A percentile compares a stretch with the other conserved stretches of the same genome.
These are phyloP conservation scores for Lathronympha strigana DNA, from an alignment of 2,888 invertebrate species.

Conservation along the genomic window DNA sequence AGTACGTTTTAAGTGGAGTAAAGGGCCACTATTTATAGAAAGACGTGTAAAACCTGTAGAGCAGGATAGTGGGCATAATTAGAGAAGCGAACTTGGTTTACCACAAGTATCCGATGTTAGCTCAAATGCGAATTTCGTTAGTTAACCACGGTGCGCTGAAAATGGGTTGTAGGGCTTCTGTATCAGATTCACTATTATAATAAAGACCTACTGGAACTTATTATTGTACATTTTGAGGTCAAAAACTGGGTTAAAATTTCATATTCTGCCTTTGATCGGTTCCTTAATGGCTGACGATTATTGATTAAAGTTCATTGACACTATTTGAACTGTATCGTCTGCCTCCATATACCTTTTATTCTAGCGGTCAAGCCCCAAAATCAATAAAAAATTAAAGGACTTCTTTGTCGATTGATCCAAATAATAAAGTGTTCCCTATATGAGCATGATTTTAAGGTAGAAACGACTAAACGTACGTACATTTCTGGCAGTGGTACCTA, in stretches of 20 bases:
- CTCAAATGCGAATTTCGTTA: constrained; percentile 29
- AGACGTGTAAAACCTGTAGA: constrained; percentile 74
- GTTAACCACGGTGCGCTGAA: constrained; percentile 5
- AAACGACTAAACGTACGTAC: no score
- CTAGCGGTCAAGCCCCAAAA: no score
- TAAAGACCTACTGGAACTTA: background rate
- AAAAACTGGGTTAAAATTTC: background rate
- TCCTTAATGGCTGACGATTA: no score
- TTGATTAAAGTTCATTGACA: no score
- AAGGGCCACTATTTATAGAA: constrained; percentile 73
- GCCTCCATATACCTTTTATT: no score
- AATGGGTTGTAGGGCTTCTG: constrained; percentile 14
- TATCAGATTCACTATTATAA: background rate
- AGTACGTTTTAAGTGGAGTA: constrained; percentile 48
- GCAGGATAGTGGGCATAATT: constrained; percentile 70
- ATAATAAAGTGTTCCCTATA: no score
- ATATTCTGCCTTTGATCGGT: background rate
- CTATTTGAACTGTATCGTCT: no score
- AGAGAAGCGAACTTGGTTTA: constrained; percentile 65
- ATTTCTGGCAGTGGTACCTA: no score
- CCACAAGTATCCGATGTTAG: constrained; percentile 57
- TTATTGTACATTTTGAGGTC: background rate
- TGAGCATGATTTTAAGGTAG: no score
- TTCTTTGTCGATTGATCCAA: no score
- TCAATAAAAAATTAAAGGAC: no score